Evolutionary conservation across 2,888 invertebrate genomes (phyloP), one percentile per base, ranked within the genome.

Genomic region (Lepetodrilus schrolli): DNA sequence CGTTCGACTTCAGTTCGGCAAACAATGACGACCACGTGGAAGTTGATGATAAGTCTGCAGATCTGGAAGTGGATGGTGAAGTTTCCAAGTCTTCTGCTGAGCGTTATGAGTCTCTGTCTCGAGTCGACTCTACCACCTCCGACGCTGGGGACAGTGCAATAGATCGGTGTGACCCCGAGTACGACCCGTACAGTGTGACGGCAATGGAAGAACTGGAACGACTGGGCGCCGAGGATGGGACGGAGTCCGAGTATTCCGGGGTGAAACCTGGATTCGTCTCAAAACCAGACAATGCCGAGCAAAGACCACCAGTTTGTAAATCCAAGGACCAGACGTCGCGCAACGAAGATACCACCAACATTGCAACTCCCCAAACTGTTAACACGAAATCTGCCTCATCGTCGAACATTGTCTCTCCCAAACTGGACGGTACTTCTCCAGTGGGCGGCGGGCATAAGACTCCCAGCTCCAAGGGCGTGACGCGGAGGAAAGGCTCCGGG

Each of bases 131-230:
- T 1, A 58, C 17, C 58, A 58, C 23, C 13, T 58, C 58, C 2
- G 58, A 58, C 26, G 30, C 58, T 4, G 26, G 37, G 8, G 21
- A 36, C 10, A 37, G 58, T 38, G 37, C 37, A 51, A 51, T 71
- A 37, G 38, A n/a, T 7, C 26, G 49, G 4, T 21, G 34, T 13
- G 58, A 71, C 23, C 13, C 7, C 21, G 79, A 79, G 49, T 75
- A 37, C 47, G 87, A 87, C 73, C 83, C 83, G 0, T 88, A 88
- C 72, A 88, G 88, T 73, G 84, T 85, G 37, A 83, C 82, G 65
- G 88, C 89, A 3, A 85, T 89, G 88, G 87, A 87, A 69, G 88
- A 89, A 78, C 79, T 89, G 43, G 88, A 89, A 79, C 83, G 82
- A 73, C 70, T 88, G 7, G 84, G 83, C 0, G 79, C 80, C 34